A percentile compares a stretch with the other conserved stretches of the same genome.
Conservation (phyloP, 2,888 invertebrate species). For the Caenorhabditis japonica region DNA sequence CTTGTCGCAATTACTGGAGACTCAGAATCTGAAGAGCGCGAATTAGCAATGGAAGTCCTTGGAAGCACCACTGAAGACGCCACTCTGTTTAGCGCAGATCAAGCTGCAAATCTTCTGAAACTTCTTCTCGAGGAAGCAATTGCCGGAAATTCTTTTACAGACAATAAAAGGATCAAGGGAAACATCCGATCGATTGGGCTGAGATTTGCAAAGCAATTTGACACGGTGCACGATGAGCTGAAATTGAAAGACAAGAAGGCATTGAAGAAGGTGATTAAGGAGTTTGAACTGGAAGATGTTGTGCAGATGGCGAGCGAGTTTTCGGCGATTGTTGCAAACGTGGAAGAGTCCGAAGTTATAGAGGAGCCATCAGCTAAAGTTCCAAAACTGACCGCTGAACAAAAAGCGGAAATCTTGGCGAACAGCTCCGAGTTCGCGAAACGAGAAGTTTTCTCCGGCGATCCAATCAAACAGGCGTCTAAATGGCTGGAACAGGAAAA, state of each 20-base stretch:
- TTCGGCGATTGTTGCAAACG: background rate
- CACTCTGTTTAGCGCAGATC: constrained; percentile 5
- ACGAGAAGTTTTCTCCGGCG: constrained; percentile 58
- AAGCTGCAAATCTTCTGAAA: constrained; percentile 18
- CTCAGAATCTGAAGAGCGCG: constrained; percentile 19
- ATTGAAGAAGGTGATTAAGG: constrained; percentile 21
- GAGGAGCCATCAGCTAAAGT: background rate
- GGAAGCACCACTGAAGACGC: constrained; percentile 25
- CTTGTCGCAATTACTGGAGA: constrained; percentile 49
- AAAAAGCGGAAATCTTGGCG: constrained; percentile 48
- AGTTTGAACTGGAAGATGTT: constrained; percentile 22
- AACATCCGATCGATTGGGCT: constrained; percentile 31
- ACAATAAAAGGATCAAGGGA: constrained; percentile 28
- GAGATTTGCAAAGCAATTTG: constrained; percentile 37
- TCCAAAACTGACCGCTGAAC: constrained; percentile 38
- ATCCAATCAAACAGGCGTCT: constrained; percentile 61
- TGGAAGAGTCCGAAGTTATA: background rate
- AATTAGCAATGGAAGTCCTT: constrained; percentile 16
- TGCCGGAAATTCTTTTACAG: constrained; percentile 10
- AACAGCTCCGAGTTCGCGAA: constrained; percentile 51
- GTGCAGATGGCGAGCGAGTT: constrained; percentile 12
- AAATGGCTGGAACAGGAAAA: constrained; percentile 54
- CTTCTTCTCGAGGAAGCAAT: constrained; percentile 32
- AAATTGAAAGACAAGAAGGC: constrained; percentile 23
- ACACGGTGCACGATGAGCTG: constrained; percentile 19